Evolutionary conservation across 2,113 vertebrate genomes (phyloP).

Genomic region (Mystacornis crossleyi): DNA sequence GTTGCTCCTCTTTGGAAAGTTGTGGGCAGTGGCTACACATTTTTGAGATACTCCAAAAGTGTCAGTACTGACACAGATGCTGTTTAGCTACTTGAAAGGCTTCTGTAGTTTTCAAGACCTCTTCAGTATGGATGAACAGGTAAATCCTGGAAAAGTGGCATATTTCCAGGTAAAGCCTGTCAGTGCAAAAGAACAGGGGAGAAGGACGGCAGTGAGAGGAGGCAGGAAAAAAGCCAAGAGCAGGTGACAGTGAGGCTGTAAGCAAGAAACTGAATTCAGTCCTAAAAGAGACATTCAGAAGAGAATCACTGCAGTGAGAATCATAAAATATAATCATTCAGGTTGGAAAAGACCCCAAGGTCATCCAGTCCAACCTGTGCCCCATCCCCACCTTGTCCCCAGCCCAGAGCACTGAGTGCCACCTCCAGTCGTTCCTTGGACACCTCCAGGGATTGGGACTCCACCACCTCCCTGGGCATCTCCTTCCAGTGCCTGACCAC

Average conservation of each 20-base stretch:
- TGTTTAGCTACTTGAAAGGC: not conserved
- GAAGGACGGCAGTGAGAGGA: not conserved
- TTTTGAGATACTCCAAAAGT: not conserved
- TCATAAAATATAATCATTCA: not conserved
- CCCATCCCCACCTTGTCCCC: accelerated
- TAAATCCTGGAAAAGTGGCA: not conserved
- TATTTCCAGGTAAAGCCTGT: not conserved
- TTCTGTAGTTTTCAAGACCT: not conserved
- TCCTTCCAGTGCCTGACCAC: accelerated
- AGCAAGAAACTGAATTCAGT: not conserved
- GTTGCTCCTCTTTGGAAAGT: not conserved
- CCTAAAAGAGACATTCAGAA: not conserved
- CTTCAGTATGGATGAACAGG: not conserved
- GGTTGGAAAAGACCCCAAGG: not conserved
- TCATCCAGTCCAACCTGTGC: accelerated
- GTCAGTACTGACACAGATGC: not conserved
- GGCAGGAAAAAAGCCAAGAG: not conserved
- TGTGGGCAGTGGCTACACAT: not conserved
- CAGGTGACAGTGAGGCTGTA: not conserved
- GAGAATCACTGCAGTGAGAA: not conserved
- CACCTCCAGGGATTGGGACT: not conserved
- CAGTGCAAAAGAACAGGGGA: not conserved
- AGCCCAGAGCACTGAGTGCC: not conserved
- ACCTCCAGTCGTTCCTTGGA: accelerated
- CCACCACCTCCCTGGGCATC: not conserved